Base-by-base conservation (phyloP, 2,797 vertebrate genomes). In the Eutrigla gurnardus region DNA sequence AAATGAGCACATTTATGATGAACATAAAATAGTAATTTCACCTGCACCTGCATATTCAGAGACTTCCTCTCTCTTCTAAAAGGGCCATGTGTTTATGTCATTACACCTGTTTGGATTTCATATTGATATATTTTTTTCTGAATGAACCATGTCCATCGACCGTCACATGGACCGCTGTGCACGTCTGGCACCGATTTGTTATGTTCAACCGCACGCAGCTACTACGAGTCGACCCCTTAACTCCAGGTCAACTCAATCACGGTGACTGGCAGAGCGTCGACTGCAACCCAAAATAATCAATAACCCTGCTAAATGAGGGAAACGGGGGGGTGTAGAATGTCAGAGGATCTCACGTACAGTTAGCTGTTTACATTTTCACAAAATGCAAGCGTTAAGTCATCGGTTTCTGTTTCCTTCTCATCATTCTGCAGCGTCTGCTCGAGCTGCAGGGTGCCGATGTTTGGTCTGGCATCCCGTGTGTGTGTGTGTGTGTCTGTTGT, bases 221-320 rank as follows among this genome's bases (percentile, higher is more conserved):
- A 6, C 67, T 57, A 75, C 57, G 80, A 37, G 78, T 84, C 72
- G 82, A 71, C 55, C 73, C 25, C 73, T 71, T 25, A 74, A 66
- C 74, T 70, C 50, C 10, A 4, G 70, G 73, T 84, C 70, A 75
- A 77, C 73, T 84, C 75, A 63, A 80, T 88, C 82, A 75, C 66
- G 3, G 8, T 84, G 86, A 86, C 78, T 85, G 86, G 77, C 77
- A 63, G 58, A 35, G 40, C 1, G 9, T 58, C 18, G 14, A 32
- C 52, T n/a, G 25, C 45, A 43, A 43, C 25, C 25, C 52, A 45
- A 43, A 62, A 74, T 49, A 81, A 87, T 87, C 82, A 77, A 85
- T 87, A 67, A 2, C 1, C 13, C 11, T 9, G 39, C 40, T 72
- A 65, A 70, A 77, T 40, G 54, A 65, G 42, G 39, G 59, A 52